Percentiles rank a stretch among this genome's conserved stretches.
Conservation (phyloP, 53 echinoderm and acorn worm genomes). For the Holothuria scabra region DNA sequence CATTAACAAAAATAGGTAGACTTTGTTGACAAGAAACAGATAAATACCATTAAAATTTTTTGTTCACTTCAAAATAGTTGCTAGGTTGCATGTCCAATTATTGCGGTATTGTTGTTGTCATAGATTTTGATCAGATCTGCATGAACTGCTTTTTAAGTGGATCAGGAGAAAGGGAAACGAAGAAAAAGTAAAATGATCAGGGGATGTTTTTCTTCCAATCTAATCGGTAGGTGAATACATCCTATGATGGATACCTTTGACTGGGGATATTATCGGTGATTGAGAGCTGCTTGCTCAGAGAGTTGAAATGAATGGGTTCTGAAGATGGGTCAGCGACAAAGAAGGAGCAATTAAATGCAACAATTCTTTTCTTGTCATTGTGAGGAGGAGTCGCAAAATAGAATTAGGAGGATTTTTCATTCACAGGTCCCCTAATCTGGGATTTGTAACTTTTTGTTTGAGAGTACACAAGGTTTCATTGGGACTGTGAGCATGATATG, state of each 20-base stretch:
- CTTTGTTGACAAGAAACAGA: too few species aligned
- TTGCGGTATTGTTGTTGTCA: neutral
- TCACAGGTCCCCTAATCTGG: slow-evolving; percentile 27
- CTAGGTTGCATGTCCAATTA: neutral
- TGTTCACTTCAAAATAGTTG: too few species aligned
- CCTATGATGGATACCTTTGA: slow-evolving; percentile 8
- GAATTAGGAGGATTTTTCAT: slow-evolving; percentile 38
- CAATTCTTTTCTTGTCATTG: slow-evolving; percentile 16
- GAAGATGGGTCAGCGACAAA: neutral
- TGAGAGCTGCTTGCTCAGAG: slow-evolving; percentile 6
- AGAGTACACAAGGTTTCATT: slow-evolving; percentile 9
- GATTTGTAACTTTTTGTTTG: slow-evolving; percentile 30
- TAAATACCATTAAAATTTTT: too few species aligned
- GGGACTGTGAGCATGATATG: slow-evolving; percentile 4
- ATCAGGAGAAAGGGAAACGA: neutral
- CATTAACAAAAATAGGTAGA: too few species aligned
- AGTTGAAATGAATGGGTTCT: neutral
- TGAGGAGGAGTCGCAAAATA: slow-evolving; percentile 33
- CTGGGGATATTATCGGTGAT: slow-evolving; percentile 16
- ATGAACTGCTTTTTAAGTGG: slow-evolving; percentile 24
- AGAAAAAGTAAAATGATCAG: neutral
- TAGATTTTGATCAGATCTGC: neutral
- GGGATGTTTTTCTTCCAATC: slow-evolving; percentile 12
- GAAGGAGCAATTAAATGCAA: neutral
- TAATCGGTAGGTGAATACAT: neutral